Conservation (phyloP, 1,140 invertebrate species). For the Drosophila dunni region DNA sequence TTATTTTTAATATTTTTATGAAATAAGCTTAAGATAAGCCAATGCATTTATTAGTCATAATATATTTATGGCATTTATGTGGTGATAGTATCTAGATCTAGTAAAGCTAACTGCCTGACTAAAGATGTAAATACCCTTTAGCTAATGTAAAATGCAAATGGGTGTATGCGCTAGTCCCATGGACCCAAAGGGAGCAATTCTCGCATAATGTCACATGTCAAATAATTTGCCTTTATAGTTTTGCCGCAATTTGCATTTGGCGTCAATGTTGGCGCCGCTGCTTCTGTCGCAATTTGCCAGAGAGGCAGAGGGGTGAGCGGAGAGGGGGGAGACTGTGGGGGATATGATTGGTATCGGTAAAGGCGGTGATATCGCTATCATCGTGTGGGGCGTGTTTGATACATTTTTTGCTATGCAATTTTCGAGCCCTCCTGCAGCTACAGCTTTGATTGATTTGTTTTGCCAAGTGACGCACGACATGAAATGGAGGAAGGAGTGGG, state of each 20-base stretch:
- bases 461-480: conserved; percentile 65
- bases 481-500: conserved; percentile 20
- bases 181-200: conserved; percentile 36
- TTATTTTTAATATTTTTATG: no score
- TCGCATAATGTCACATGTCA: conserved; percentile 70
- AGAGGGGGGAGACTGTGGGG: no score
- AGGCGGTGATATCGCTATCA: neutral
- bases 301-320: no score
- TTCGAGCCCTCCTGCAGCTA: conserved; percentile 39
- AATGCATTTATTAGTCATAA: no score
- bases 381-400: conserved; percentile 43
- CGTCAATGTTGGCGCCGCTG: conserved; percentile 57
- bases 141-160: conserved; percentile 35
- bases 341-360: no score
- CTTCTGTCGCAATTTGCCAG: conserved; percentile 52
- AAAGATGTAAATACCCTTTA: neutral
- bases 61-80: no score
- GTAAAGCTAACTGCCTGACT: no score
- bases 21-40: no score
- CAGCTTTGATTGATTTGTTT: conserved; percentile 78
- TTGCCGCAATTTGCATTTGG: conserved; percentile 74
- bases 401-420: conserved; percentile 59
- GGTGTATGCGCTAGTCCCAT: conserved; percentile 17
- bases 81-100: no score
- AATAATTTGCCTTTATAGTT: conserved; percentile 73